Evolutionary conservation across 2,113 vertebrate genomes (phyloP).

Genomic region (Festucalex cinctus): DNA sequence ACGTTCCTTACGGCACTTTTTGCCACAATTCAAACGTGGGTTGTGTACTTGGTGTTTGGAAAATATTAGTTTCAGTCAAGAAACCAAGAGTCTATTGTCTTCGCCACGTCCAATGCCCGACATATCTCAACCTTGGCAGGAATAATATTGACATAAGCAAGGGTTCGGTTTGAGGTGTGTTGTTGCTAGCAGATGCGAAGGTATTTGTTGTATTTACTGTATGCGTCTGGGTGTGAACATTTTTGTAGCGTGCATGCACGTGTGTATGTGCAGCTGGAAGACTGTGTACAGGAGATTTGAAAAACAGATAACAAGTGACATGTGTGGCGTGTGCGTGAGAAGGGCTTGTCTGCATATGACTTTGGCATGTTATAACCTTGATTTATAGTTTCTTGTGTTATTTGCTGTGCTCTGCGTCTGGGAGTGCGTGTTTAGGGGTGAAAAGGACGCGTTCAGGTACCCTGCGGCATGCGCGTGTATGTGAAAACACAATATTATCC

Average conservation of each 20-base stretch:
- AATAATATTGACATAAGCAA: constrained; percentile 62
- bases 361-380: constrained; percentile 47
- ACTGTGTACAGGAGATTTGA: constrained; percentile 54
- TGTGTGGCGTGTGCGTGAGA: constrained; percentile 61
- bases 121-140: constrained; percentile 54
- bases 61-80: constrained; percentile 28
- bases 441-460: constrained; percentile 59
- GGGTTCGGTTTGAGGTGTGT: constrained; percentile 53
- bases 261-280: constrained; percentile 36
- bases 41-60: constrained; percentile 35
- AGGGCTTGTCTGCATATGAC: constrained; percentile 53
- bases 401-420: constrained; percentile 20
- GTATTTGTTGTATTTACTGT: constrained; percentile 66
- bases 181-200: constrained; percentile 56
- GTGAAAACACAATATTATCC: constrained; percentile 52
- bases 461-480: constrained; percentile 58
- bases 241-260: constrained; percentile 14
- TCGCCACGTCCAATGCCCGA: constrained; percentile 42
- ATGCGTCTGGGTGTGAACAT: constrained; percentile 37
- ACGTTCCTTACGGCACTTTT: constrained; percentile 26
- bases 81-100: constrained; percentile 51
- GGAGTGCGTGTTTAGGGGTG: constrained; percentile 54
- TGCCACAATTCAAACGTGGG: constrained; percentile 25
- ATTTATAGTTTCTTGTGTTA: constrained; percentile 55
- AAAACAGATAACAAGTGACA: constrained; percentile 55